A percentile compares a stretch with the other conserved stretches of the same genome.
phyloP scores from a whole-genome alignment of 2,797 vertebrate species.

The Cottoperca gobio region DNA sequence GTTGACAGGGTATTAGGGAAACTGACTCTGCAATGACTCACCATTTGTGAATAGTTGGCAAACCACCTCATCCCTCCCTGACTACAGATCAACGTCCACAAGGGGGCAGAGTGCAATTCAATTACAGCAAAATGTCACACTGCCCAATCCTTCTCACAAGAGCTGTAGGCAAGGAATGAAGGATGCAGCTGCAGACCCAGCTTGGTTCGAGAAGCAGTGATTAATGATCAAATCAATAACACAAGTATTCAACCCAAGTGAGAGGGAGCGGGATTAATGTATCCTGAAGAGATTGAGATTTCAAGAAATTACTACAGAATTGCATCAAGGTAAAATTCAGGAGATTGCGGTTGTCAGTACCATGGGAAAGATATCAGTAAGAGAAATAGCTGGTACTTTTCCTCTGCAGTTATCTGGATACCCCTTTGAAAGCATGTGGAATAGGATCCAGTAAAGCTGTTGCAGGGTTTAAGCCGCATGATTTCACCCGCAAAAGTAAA shows the following conservation, averaged over 20 bases:
- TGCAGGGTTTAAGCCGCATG: constrained; percentile 47
- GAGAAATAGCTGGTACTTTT: neutral
- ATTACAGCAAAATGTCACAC: constrained; percentile 62
- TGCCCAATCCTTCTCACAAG: constrained; percentile 39
- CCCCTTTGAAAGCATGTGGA: constrained; percentile 39
- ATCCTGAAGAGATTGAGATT: constrained; percentile 1
- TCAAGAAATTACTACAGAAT: neutral
- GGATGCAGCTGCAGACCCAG: constrained; percentile 32
- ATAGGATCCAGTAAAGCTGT: constrained; percentile 40
- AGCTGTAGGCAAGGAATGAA: constrained; percentile 40
- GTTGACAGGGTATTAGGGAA: neutral
- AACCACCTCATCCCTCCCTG: constrained; percentile 22
- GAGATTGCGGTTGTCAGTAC: neutral
- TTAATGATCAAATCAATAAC: constrained; percentile 28
- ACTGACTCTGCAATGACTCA: constrained; percentile 36
- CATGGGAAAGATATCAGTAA: constrained; percentile 1
- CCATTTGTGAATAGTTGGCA: constrained; percentile 24
- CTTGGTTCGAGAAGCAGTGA: constrained; percentile 1
- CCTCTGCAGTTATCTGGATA: constrained; percentile 29
- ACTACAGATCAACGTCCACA: constrained; percentile 71
- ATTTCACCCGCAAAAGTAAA: too few relatives aligned
- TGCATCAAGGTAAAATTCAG: neutral
- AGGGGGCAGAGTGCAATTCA: constrained; percentile 82
- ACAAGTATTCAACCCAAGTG: constrained; percentile 5
- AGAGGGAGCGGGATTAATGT: neutral